phyloP scores from a whole-genome alignment of 2,888 invertebrate species.

The Melieria crassipennis region DNA sequence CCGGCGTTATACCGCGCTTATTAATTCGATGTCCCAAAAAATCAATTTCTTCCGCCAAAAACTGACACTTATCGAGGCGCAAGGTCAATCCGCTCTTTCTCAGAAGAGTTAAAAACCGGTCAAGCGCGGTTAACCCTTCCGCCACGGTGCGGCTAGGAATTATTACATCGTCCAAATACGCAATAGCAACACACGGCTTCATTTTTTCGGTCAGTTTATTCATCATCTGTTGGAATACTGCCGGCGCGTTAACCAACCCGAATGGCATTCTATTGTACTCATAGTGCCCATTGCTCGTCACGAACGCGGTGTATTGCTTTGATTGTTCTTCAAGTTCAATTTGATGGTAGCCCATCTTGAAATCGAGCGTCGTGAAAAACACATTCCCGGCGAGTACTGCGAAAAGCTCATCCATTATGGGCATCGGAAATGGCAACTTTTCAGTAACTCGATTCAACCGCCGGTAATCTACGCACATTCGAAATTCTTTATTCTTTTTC shows the following conservation, averaged over 20 bases:
- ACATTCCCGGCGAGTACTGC: slow-evolving; percentile 29
- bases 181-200: not conserved
- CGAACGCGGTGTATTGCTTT: slow-evolving; percentile 36
- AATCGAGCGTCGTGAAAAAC: slow-evolving; percentile 35
- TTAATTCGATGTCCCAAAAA: slow-evolving; percentile 5
- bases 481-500: slow-evolving; percentile 37
- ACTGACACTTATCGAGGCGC: slow-evolving; percentile 3
- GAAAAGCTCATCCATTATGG: slow-evolving; percentile 31
- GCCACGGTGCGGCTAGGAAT: slow-evolving; percentile 10
- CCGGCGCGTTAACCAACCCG: slow-evolving; percentile 30
- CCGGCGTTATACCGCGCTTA: not conserved
- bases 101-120: not conserved
- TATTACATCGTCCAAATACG: slow-evolving; percentile 10
- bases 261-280: slow-evolving; percentile 35
- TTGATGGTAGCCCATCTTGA: slow-evolving; percentile 38
- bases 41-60: not conserved
- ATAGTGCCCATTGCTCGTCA: slow-evolving; percentile 31
- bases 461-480: slow-evolving; percentile 31
- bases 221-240: slow-evolving; percentile 36
- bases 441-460: slow-evolving; percentile 30
- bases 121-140: not conserved
- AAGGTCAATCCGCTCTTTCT: not conserved
- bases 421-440: slow-evolving; percentile 35
- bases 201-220: slow-evolving; percentile 13
- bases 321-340: slow-evolving; percentile 31